A percentile compares a stretch with the other conserved stretches of the same genome.
phyloP scores from a whole-genome alignment of 2,113 vertebrate species.

The Cyanoderma ruficeps region DNA sequence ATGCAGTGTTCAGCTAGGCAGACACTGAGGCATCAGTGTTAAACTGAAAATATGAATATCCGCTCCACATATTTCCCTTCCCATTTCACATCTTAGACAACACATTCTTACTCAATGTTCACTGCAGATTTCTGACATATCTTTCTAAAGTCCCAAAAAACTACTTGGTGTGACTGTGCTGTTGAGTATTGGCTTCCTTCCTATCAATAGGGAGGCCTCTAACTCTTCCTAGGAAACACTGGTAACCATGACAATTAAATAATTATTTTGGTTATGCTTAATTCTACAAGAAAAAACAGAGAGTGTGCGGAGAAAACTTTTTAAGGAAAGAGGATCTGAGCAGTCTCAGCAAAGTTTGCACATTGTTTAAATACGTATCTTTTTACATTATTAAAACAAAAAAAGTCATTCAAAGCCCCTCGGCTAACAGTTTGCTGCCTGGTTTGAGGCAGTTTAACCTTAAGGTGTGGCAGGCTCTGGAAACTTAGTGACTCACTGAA shows the following conservation, averaged over 20 bases:
- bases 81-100: not conserved
- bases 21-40: not conserved
- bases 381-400: not conserved
- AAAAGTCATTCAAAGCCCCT: conserved; percentile 47
- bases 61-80: fast-evolving
- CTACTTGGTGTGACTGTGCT: not conserved
- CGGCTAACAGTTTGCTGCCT: conserved; percentile 67
- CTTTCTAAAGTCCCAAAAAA: not conserved
- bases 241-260: not conserved
- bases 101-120: not conserved
- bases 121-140: not conserved
- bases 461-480: conserved; percentile 78
- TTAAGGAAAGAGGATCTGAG: not conserved
- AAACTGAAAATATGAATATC: not conserved
- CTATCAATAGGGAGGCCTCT: not conserved
- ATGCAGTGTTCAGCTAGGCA: not conserved
- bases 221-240: not conserved
- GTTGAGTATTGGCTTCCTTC: not conserved
- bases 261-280: not conserved
- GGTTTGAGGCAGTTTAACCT: conserved; percentile 73
- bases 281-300: not conserved
- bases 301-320: not conserved
- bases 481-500: conserved; percentile 78
- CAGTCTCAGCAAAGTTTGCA: not conserved
- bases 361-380: not conserved